Base-by-base conservation (phyloP, 2,797 vertebrate species). In the Lutjanus campechanus region DNA sequence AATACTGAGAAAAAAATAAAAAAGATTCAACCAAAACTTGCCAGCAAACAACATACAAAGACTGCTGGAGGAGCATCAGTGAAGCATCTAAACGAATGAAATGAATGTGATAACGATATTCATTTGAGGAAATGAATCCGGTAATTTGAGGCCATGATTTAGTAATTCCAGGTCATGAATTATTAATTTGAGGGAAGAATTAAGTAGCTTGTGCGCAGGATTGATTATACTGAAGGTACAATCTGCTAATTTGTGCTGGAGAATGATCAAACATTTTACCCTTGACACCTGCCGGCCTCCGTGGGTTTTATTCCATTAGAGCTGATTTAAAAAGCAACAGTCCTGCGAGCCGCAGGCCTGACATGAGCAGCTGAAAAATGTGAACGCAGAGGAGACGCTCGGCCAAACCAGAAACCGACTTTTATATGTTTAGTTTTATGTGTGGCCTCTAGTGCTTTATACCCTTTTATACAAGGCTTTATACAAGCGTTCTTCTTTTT, bases 151-250 rank as follows among this genome's bases (percentile, higher is more conserved):
- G 69, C 3, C 55, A 62, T 69, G 69, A 74, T 77, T 70, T 70
- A 69, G 62, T 73, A 56, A 81, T 73, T 65, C 22, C 54, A 50
- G 49, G 10, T 59, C 69, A 81, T 84, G 73, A 73, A 81, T 84
- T 81, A 81, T 77, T 81, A 25, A 84, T 80, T 54, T 65, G 64
- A 66, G 60, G 22, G 36, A 69, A 58, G 43, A 80, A 77, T 69
- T 58, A 80, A 73, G 59, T 47, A 63, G 25, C 73, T 80, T 59
- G 47, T 69, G 73, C 51, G 47, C 29, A 29, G 20, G 29, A 77
- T 51, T 77, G 61, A 85, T 85, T 66, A 62, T 11, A 70, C 20
- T 13, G 5, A 60, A 47, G 46, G 13, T 46, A 74, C 69, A 77
- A 81, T 77, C 58, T 12, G 77, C 44, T 61, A 44, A 74, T 71